phyloP scores from a whole-genome alignment of 2,888 invertebrate species.

The Erebia aethiops region DNA sequence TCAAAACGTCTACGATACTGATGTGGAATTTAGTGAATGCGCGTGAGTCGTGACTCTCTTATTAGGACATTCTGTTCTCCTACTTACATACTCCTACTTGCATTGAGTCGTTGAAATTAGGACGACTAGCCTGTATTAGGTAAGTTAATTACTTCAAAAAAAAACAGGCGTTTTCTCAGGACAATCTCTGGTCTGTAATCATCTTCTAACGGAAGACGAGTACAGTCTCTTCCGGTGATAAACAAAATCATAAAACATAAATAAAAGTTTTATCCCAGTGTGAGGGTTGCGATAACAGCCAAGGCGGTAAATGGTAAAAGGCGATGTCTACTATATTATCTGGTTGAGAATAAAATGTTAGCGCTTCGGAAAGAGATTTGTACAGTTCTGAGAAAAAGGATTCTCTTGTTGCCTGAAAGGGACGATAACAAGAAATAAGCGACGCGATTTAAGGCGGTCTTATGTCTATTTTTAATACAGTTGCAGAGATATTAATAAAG shows the following conservation, averaged over 20 bases:
- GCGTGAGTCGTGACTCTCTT: conserved; percentile 11
- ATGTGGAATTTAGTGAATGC: neutral
- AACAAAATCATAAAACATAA: neutral
- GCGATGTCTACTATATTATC: neutral
- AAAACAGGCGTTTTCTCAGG: too few species aligned
- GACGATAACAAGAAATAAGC: conserved; percentile 10
- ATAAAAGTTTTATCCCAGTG: too few species aligned
- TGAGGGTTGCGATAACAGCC: neutral
- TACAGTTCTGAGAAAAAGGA: conserved; percentile 8
- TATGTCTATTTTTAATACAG: neutral
- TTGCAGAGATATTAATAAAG: too few species aligned
- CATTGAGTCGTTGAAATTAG: too few species aligned
- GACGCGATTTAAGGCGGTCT: neutral
- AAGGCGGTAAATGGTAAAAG: conserved; percentile 8
- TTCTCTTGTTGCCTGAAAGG: conserved; percentile 10
- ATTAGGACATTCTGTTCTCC: neutral
- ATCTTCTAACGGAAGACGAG: too few species aligned
- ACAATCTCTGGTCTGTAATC: too few species aligned
- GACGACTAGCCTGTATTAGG: too few species aligned
- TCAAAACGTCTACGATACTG: neutral
- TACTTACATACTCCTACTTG: neutral
- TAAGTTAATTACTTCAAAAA: too few species aligned
- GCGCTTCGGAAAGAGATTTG: conserved; percentile 1
- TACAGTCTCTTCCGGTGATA: too few species aligned
- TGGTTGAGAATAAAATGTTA: conserved; percentile 1